Base-by-base conservation (phyloP, 2,113 vertebrate genomes). In the Oreochromis aureus region DNA sequence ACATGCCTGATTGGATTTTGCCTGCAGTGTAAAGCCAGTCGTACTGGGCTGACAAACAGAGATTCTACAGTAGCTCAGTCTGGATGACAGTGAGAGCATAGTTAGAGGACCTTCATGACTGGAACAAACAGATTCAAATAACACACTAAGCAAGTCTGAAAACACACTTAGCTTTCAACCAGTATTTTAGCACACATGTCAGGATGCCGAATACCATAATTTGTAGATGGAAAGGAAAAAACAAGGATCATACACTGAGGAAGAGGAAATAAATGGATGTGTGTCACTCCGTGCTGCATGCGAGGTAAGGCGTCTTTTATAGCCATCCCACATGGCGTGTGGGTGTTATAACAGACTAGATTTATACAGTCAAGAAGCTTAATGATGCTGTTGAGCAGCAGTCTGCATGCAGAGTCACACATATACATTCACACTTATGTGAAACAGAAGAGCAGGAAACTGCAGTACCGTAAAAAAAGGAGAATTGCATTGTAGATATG, bases 331-430 rank as follows among this genome's bases (percentile, higher is more conserved):
- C 56, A 83, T 84, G 69, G 56, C 81, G 46, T 39, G 18, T 82
- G 76, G 18, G 78, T 56, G 51, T 87, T 80, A 34, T 54, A 54
- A 81, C 76, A 84, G 54, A 7, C 34, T 39, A 82, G 82, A 91
- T 78, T 59, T 83, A 90, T 73, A 78, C 83, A 86, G 81, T 90
- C 85, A 76, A 84, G 82, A 71, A 71, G 80, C 66, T 73, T 87
- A 83, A 88, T 83, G 53, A 56, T 86, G 51, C 44, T 63, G 71
- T 86, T 10, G 7, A 78, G 69, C 48, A 51, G 46, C 76, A 61
- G 81, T 32, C 46, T 58, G 13, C 36, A 78, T 80, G 83, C 66
- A 86, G 84, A 51, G 41, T 22, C 78, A 61, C 73, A 86, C 10
- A 15, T 32, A 73, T 4, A 16, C 66, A 10, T 44, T 15, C 63